Conservation (phyloP, 2,113 vertebrate species). For the Psammodynastes pulverulentus region DNA sequence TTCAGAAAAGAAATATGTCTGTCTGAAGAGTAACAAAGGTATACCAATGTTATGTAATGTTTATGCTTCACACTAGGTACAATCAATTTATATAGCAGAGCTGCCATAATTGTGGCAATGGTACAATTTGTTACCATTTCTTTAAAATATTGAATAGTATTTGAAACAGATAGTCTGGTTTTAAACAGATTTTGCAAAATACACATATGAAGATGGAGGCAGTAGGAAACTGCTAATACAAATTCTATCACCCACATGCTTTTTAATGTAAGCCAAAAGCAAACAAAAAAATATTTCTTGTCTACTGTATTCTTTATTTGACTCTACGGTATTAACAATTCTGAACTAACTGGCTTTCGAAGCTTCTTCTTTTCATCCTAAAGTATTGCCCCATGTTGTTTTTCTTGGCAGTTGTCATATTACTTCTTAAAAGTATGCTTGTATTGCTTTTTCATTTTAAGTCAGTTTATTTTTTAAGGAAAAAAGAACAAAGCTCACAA, state of each 20-base stretch:
- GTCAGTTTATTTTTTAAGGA: neutral
- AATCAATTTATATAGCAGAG: neutral
- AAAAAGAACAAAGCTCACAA: neutral
- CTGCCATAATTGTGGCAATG: neutral
- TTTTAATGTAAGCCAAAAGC: neutral
- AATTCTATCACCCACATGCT: neutral
- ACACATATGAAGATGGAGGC: neutral
- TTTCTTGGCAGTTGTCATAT: neutral
- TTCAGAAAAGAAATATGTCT: neutral
- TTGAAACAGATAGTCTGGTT: neutral
- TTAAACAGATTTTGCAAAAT: neutral
- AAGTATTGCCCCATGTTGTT: neutral
- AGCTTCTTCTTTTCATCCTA: neutral
- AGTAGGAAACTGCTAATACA: neutral
- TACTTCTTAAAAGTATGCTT: neutral
- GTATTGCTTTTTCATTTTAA: conserved; percentile 7
- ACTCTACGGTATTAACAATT: neutral
- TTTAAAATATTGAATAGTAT: neutral
- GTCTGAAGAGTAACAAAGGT: neutral
- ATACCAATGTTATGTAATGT: neutral
- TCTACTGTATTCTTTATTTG: neutral
- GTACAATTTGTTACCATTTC: neutral
- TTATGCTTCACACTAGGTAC: neutral
- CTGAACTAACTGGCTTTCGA: neutral
- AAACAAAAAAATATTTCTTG: neutral